A percentile compares a stretch with the other conserved stretches of the same genome.
phyloP scores from a whole-genome alignment of 92 coral and sea anemone species.

The Blastomussa wellsi region DNA sequence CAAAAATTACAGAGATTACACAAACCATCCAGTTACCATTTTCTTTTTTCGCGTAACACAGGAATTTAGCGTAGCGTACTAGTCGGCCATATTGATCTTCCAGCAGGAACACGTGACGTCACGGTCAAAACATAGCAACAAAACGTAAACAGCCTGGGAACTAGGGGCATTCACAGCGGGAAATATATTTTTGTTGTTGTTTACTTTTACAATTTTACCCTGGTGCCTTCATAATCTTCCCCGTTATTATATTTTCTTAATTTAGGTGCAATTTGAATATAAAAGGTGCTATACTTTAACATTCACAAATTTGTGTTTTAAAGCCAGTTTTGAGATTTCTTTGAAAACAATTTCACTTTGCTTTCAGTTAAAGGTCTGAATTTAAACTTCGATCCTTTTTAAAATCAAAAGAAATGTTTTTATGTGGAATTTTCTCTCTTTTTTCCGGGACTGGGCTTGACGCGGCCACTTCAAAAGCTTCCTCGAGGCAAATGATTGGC shows the following conservation, averaged over 20 bases:
- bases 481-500: conserved; percentile 14
- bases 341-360: background rate
- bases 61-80: conserved; percentile 66
- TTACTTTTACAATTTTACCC: background rate
- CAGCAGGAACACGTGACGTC: conserved; percentile 73
- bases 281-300: background rate
- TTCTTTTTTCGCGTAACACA: conserved; percentile 72
- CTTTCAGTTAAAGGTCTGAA: background rate
- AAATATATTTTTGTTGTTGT: background rate
- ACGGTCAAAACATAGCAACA: conserved; percentile 95
- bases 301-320: background rate
- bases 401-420: background rate
- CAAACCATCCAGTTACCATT: conserved; percentile 62
- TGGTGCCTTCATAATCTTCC: background rate
- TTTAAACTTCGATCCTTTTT: background rate
- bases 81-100: conserved; percentile 52
- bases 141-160: conserved; percentile 47
- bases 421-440: background rate
- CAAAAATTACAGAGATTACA: background rate
- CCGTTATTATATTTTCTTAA: background rate
- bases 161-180: background rate
- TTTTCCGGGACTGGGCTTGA: conserved; percentile 18
- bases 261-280: background rate
- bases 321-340: background rate
- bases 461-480: conserved; percentile 28